Evolutionary conservation across 2,797 vertebrate species (phyloP).

Genomic region (Spondyliosoma cantharus): DNA sequence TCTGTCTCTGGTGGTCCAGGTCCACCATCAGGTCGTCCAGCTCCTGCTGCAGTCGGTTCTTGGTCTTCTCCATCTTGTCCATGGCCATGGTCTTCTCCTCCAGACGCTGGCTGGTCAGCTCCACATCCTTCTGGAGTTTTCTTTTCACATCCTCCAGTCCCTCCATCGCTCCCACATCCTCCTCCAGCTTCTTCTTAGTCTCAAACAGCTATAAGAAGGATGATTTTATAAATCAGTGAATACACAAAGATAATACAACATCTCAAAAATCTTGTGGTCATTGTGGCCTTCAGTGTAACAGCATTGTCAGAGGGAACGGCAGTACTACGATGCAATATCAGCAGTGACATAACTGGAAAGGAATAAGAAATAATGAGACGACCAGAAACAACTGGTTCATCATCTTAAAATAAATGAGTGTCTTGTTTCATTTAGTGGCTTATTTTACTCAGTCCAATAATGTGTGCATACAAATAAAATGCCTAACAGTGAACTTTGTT

Average conservation of each 20-base stretch:
- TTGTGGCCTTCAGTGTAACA: neutral
- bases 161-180: conserved; percentile 93
- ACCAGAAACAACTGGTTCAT: neutral
- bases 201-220: conserved; percentile 86
- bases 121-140: conserved; percentile 93
- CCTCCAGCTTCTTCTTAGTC: conserved; percentile 96
- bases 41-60: conserved; percentile 94
- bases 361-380: no score
- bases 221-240: neutral
- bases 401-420: neutral
- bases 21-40: conserved; percentile 94
- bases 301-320: no score
- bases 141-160: conserved; percentile 94
- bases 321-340: neutral
- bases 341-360: neutral
- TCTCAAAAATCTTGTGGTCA: neutral
- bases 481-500: neutral
- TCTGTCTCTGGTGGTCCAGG: conserved; percentile 94
- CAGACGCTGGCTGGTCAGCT: conserved; percentile 88
- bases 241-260: neutral
- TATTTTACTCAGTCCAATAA: neutral
- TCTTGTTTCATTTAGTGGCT: neutral
- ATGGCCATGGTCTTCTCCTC: conserved; percentile 93
- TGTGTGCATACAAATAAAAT: neutral
- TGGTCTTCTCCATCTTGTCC: conserved; percentile 97